Evolutionary conservation across 2,113 vertebrate genomes (phyloP).

Genomic region (Nicator chloris): DNA sequence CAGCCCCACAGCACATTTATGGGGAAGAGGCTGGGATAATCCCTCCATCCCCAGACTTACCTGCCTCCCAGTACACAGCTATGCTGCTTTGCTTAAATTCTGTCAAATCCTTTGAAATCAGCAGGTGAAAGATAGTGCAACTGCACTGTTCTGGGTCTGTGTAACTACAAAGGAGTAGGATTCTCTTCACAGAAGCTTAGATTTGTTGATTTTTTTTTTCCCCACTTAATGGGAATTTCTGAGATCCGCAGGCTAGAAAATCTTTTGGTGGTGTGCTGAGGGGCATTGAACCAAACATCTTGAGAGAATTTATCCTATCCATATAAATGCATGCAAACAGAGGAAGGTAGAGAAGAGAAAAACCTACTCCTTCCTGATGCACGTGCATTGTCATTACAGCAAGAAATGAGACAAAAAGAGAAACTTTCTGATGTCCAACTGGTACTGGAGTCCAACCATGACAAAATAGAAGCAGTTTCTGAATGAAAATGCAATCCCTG

Average conservation of each 20-base stretch:
- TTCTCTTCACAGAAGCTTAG: not conserved
- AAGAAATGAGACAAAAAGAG: not conserved
- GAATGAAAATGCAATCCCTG: not conserved
- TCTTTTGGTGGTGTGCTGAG: not conserved
- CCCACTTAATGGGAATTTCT: not conserved
- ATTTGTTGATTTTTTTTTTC: not conserved
- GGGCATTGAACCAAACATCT: not conserved
- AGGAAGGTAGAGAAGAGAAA: not conserved
- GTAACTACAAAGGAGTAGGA: not conserved
- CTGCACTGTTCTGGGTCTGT: not conserved
- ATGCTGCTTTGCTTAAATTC: not conserved
- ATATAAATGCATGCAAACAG: not conserved
- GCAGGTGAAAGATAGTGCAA: not conserved
- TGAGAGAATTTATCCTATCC: not conserved
- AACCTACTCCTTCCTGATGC: not conserved
- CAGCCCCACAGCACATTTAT: not conserved
- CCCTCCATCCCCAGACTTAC: not conserved
- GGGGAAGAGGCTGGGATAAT: not conserved
- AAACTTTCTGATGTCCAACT: not conserved
- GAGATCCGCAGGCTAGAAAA: not conserved
- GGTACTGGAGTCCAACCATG: not conserved
- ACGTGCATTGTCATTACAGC: not conserved
- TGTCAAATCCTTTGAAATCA: not conserved
- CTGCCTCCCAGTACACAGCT: fast-evolving
- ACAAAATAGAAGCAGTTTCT: not conserved